phyloP scores from a whole-genome alignment of 2,888 invertebrate genomes.

The Apoda limacodes region DNA sequence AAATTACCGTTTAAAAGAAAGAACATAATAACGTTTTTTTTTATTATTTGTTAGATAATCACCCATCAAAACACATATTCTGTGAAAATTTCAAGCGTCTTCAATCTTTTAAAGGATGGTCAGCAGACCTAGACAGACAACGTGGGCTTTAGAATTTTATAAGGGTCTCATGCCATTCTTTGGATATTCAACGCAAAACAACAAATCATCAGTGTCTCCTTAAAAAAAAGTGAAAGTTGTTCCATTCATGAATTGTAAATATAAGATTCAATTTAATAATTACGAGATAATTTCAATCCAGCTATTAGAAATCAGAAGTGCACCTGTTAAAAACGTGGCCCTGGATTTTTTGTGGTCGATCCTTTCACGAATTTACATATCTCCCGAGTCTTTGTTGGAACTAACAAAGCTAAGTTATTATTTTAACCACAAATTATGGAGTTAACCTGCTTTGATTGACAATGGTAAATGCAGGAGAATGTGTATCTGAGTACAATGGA shows the following conservation, averaged over 20 bases:
- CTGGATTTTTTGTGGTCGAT: slow-evolving; percentile 50
- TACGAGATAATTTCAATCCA: slow-evolving; percentile 31
- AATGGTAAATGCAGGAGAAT: no score
- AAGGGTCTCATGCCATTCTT: no score
- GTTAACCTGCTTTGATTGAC: slow-evolving; percentile 56
- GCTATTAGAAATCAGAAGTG: slow-evolving; percentile 56
- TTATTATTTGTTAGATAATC: no score
- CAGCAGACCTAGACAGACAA: no score
- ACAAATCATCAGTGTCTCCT: not conserved
- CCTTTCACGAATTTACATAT: slow-evolving; percentile 63
- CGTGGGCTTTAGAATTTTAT: no score
- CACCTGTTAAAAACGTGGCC: slow-evolving; percentile 56
- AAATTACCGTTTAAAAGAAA: no score
- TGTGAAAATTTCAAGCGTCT: no score
- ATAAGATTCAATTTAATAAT: slow-evolving; percentile 40
- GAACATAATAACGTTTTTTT: no score
- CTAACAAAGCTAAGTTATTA: slow-evolving; percentile 64
- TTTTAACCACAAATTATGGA: slow-evolving; percentile 59
- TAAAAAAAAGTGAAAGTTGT: slow-evolving; percentile 47
- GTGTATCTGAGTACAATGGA: no score
- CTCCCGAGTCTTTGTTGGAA: slow-evolving; percentile 48
- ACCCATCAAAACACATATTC: no score
- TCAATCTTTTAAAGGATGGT: no score
- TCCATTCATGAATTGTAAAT: slow-evolving; percentile 33
- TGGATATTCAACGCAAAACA: slow-evolving; percentile 16